Conservation (phyloP, 2,888 invertebrate genomes). For the Pegoplata infirma region DNA sequence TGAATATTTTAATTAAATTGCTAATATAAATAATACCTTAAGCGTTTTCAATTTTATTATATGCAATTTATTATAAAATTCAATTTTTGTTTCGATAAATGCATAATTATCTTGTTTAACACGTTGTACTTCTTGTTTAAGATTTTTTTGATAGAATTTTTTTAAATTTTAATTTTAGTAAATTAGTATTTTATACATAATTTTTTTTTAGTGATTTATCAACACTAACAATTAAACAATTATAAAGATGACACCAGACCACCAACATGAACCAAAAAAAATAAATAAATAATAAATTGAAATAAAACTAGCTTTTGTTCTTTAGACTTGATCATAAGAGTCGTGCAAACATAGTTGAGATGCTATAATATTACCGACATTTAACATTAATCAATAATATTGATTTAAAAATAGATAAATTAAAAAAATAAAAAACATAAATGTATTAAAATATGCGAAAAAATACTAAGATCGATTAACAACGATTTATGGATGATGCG, state of each 20-base stretch:
- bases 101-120: not conserved
- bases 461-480: not conserved
- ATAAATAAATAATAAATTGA: not conserved
- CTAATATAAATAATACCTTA: not conserved
- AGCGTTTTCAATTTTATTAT: not conserved
- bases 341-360: not conserved
- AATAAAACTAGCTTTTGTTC: not conserved
- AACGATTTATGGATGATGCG: too few species aligned
- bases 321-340: too few species aligned
- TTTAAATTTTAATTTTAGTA: not conserved
- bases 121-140: not conserved
- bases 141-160: not conserved
- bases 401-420: not conserved
- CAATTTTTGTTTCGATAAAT: not conserved
- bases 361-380: not conserved
- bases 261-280: not conserved
- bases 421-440: not conserved
- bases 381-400: not conserved
- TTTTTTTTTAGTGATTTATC: constrained; percentile 5
- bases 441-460: not conserved
- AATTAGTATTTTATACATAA: too few species aligned
- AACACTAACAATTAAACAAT: not conserved
- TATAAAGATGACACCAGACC: constrained; percentile 9
- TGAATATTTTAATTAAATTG: too few species aligned
- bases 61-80: not conserved